Evolutionary conservation across 2,797 vertebrate species (phyloP), one percentile per base, ranked within the genome.

Genomic region (Ataeniobius toweri): DNA sequence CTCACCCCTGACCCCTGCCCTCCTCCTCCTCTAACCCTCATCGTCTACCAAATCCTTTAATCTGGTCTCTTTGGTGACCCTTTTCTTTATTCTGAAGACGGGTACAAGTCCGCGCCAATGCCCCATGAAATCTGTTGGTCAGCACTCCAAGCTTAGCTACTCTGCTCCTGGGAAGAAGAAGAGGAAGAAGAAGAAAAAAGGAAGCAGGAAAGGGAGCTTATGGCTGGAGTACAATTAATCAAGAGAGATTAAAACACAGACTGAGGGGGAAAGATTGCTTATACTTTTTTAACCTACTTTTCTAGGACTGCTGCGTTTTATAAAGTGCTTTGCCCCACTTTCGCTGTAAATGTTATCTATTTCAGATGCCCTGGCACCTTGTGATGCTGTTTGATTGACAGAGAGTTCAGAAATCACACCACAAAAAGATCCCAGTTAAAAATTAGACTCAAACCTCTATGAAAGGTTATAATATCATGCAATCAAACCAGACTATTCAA

Each of bases 1-100:
- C 75, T 93, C 80, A 94, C 92, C 93, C 93, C 86, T 94, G 93
- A 94, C 92, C 94, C 83, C 82, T 70, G 70, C 80, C 75, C 81
- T 75, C 80, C 70, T 78, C 75, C 85, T 81, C 80, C 76, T 75
- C 56, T 65, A n/a, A 74, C 85, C 80, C 81, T 48, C 65, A 65
- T 77, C 72, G 20, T 85, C 80, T 53, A 78, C 65, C 77, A 91
- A 91, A 91, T 91, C 89, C 89, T 89, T 92, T 94, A 91, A 93
- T 93, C 93, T 83, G 6, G 73, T 76, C 84, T 83, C 69, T 77
- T 83, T 77, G 65, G 20, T 85, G 90, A 92, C 89, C 92, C 86
- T 86, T 83, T 83, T 79, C 83, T 92, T 94, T 90, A 90, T 92
- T 58, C 73, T 20, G 1, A 58, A 76, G 75, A 0, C 39, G 88